phyloP scores from a whole-genome alignment of 2,888 invertebrate genomes.

The Epirrita christyi region DNA sequence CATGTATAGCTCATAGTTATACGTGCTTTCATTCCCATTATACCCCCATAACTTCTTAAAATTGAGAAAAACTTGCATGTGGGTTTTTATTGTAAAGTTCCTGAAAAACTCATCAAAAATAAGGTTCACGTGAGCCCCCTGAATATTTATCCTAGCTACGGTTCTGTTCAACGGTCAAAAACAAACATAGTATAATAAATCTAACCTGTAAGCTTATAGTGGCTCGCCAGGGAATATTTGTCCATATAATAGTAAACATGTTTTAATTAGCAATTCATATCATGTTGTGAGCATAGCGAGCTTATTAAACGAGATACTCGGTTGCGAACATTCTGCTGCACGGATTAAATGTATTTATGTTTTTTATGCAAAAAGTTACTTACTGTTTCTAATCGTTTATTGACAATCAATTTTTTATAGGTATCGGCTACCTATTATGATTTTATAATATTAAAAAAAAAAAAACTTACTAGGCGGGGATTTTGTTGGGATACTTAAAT shows the following conservation, averaged over 20 bases:
- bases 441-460: too few species aligned
- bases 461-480: too few species aligned
- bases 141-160: not conserved
- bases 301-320: slow-evolving; percentile 10
- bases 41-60: too few species aligned
- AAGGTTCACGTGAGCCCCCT: not conserved
- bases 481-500: too few species aligned
- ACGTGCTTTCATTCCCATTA: too few species aligned
- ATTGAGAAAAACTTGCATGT: too few species aligned
- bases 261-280: slow-evolving; percentile 26
- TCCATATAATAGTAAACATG: slow-evolving; percentile 10
- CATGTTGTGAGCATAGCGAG: slow-evolving; percentile 19
- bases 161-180: not conserved
- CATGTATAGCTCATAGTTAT: too few species aligned
- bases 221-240: slow-evolving; percentile 20
- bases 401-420: not conserved
- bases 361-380: not conserved
- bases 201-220: slow-evolving; percentile 24
- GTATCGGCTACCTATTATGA: too few species aligned
- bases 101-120: too few species aligned
- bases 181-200: slow-evolving; percentile 23
- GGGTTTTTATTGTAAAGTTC: too few species aligned
- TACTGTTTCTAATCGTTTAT: not conserved
- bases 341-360: not conserved
- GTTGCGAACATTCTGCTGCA: slow-evolving; percentile 13